Evolutionary conservation across 92 coral and sea anemone species (phyloP).

Genomic region (Paramuricea clavata): DNA sequence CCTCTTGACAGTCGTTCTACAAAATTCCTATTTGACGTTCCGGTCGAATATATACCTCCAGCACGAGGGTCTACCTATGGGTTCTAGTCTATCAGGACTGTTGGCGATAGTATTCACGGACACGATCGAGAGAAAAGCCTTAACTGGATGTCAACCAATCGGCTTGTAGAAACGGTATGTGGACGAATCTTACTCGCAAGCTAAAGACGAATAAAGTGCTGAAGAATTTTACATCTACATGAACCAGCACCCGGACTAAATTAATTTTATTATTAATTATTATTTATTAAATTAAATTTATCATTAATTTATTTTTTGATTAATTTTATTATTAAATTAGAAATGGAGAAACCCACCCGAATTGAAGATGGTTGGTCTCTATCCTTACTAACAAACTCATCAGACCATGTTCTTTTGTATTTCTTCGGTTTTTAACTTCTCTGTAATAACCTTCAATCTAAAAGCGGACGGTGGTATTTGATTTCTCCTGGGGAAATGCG

Average conservation of each 20-base stretch:
- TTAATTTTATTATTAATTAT: too few species aligned
- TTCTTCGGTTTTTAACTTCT: too few species aligned
- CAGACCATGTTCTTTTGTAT: too few species aligned
- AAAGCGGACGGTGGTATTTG: too few species aligned
- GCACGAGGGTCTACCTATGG: conserved; percentile 61
- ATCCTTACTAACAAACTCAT: conserved; percentile 42
- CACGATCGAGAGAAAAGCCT: conserved; percentile 32
- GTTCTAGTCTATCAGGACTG: conserved; percentile 51
- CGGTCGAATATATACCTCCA: conserved; percentile 27
- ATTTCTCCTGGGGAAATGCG: too few species aligned
- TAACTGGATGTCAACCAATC: conserved; percentile 2
- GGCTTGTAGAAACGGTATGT: conserved; percentile 43
- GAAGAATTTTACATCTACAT: conserved; percentile 11
- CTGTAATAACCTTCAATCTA: too few species aligned
- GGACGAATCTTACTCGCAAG: conserved; percentile 38
- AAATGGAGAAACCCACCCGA: conserved; percentile 46
- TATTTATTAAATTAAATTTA: too few species aligned
- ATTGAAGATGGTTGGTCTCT: conserved; percentile 33
- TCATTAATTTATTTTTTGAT: too few species aligned
- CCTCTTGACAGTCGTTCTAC: conserved; percentile 8
- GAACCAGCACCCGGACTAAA: conserved; percentile 17
- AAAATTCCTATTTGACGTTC: conserved; percentile 29
- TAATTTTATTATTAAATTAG: conserved; percentile 51
- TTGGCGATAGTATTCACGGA: conserved; percentile 65
- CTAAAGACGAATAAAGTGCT: conserved; percentile 25